These are phyloP conservation scores for Drosophila anomalipes DNA, from an alignment of 2,888 invertebrate genomes.

Conservation along the genomic window DNA sequence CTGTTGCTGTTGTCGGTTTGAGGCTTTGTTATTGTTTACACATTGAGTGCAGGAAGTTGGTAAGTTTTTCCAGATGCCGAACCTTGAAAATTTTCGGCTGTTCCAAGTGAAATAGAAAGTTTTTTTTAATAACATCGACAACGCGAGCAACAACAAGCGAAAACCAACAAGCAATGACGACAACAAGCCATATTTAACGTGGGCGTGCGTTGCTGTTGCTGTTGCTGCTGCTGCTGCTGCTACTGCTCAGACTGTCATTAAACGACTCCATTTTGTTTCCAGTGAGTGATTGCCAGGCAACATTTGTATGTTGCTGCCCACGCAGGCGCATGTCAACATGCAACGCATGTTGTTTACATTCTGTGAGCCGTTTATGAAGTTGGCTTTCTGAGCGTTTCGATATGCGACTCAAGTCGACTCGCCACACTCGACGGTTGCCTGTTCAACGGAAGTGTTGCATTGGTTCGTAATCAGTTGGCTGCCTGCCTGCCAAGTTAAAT, in stretches of 20 bases:
- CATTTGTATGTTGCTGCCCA: constrained; percentile 47
- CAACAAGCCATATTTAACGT: constrained; percentile 32
- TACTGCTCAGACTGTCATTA: constrained; percentile 55
- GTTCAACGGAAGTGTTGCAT: constrained; percentile 69
- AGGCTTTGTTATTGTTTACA: constrained; percentile 47
- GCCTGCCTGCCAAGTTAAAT: constrained; percentile 51
- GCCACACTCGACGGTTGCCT: background rate
- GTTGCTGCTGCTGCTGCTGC: constrained; percentile 19
- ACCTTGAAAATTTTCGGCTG: constrained; percentile 68
- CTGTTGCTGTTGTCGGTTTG: constrained; percentile 14
- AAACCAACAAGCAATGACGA: constrained; percentile 22
- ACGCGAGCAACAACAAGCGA: constrained; percentile 33
- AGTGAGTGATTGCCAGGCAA: constrained; percentile 55
- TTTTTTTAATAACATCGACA: constrained; percentile 32
- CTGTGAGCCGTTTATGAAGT: constrained; percentile 18
- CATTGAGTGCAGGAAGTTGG: constrained; percentile 46
- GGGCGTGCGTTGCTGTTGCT: constrained; percentile 39
- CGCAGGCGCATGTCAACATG: constrained; percentile 59
- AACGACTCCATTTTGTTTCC: constrained; percentile 76
- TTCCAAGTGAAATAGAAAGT: constrained; percentile 75
- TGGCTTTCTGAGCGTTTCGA: constrained; percentile 23
- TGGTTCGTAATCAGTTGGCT: constrained; percentile 63
- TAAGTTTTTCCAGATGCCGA: constrained; percentile 51
- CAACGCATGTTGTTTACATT: constrained; percentile 41
- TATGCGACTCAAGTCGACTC: constrained; percentile 3